Base-by-base conservation (phyloP, 2,113 vertebrate genomes). In the Ranitomeya imitator region DNA sequence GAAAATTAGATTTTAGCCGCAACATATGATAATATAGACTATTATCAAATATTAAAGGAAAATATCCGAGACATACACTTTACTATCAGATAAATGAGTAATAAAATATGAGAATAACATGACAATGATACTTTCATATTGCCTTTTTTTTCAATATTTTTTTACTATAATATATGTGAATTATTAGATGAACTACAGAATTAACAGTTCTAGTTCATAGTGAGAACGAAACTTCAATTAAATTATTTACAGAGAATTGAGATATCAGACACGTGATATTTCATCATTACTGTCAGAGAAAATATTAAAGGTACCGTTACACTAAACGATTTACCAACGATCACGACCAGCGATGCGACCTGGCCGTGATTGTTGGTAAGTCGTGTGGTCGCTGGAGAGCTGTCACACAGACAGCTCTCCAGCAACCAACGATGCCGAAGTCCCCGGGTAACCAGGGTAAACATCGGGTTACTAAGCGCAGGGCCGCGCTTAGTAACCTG, bases 11-110 rank as follows among this genome's bases (percentile, higher is more conserved):
- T 84, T 84, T 71, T 51, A 69, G 65, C 82, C 23, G 16, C n/a
- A 67, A 69, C 82, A 84, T 71, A 55, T 31, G 63, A 84, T 71
- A 84, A 84, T 55, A 51, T 69, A 52, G 54, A 84, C 69, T 84
- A 71, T 69, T 84, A 84, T 84, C 55, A 84, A 84, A 69, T 81
- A 61, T 61, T 61, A 60, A 69, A 84, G 45, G 65, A 55, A 71
- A 55, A 84, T 65, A 71, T 81, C 26, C 18, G 71, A 69, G 31
- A 84, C 67, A 69, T 18, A 60, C 14, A 54, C 31, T 69, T 69
- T 69, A 69, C n/a, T 83, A 6, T 67, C 21, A 69, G 51, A n/a
- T 67, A 83, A 83, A 83, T 83, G 63, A 83, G 81, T 26, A 71
- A 84, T 54, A 67, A 83, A 67, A 71, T 31, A n/a, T 55, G 21